These are phyloP conservation scores for Machimus atricapillus DNA, from an alignment of 2,888 invertebrate species.

Conservation along the genomic window DNA sequence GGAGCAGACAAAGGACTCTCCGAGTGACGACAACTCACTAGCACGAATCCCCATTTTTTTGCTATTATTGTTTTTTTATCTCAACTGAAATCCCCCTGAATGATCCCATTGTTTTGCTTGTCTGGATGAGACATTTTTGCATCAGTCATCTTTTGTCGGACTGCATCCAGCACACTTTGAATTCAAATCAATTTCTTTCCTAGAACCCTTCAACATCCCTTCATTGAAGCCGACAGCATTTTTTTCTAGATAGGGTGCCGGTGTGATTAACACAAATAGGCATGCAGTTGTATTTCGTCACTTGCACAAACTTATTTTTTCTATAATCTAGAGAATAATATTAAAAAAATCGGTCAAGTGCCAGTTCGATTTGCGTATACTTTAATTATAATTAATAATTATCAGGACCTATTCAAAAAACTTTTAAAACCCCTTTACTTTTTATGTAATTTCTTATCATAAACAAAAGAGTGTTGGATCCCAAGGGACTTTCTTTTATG, in stretches of 20 bases:
- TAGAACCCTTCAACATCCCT: neutral
- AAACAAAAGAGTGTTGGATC: too few relatives aligned
- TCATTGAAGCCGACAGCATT: neutral
- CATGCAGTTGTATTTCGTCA: neutral
- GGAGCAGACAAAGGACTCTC: neutral
- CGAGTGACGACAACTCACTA: neutral
- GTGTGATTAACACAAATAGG: neutral
- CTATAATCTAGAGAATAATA: too few relatives aligned
- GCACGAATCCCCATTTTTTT: neutral
- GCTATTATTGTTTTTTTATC: neutral
- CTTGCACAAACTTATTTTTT: neutral
- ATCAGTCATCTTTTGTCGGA: slow-evolving; percentile 24
- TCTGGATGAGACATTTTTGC: slow-evolving; percentile 31
- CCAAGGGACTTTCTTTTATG: too few relatives aligned
- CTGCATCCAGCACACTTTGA: neutral
- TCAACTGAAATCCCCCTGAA: neutral
- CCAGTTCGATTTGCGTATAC: too few relatives aligned
- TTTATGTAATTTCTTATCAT: too few relatives aligned
- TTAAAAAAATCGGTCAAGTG: too few relatives aligned
- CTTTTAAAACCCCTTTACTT: too few relatives aligned
- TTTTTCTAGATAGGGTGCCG: neutral
- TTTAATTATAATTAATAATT: too few relatives aligned
- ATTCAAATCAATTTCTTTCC: neutral
- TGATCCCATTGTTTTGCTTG: slow-evolving; percentile 11
- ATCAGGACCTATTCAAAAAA: too few relatives aligned